phyloP scores from a whole-genome alignment of 2,888 invertebrate species.

The Microchrysa polita region DNA sequence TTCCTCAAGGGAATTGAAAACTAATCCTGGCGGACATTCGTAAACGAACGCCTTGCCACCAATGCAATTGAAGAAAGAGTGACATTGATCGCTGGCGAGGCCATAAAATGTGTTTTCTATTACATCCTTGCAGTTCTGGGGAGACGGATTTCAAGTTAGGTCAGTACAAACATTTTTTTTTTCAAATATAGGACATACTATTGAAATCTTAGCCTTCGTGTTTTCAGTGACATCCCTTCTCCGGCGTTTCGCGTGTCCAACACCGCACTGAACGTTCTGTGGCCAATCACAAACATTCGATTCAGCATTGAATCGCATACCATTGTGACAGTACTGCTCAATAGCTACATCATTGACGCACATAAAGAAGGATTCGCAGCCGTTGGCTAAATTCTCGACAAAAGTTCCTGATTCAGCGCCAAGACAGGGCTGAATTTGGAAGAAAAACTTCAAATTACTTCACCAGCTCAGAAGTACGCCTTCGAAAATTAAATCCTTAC shows the following conservation, averaged over 20 bases:
- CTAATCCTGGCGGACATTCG: constrained; percentile 46
- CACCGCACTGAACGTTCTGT: constrained; percentile 34
- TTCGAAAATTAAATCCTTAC: background rate
- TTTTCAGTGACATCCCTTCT: background rate
- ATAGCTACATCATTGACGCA: constrained; percentile 23
- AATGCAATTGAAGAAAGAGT: constrained; percentile 51
- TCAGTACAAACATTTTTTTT: background rate
- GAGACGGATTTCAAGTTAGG: background rate
- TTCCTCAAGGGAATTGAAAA: constrained; percentile 44
- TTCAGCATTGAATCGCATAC: constrained; percentile 31
- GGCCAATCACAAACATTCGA: constrained; percentile 33
- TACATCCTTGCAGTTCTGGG: background rate
- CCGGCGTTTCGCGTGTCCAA: background rate
- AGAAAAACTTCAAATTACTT: background rate
- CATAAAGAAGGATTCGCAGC: constrained; percentile 27
- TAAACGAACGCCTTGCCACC: constrained; percentile 41
- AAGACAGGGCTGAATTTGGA: constrained; percentile 14
- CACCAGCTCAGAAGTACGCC: too few species aligned
- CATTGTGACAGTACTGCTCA: constrained; percentile 11
- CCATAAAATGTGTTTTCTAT: constrained; percentile 16
- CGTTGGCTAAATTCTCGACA: background rate
- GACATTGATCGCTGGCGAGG: constrained; percentile 32
- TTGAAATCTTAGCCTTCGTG: background rate
- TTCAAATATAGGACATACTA: too few species aligned
- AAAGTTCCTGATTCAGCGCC: constrained; percentile 9